phyloP scores from a whole-genome alignment of 2,113 vertebrate genomes.

The Siniperca knerii region DNA sequence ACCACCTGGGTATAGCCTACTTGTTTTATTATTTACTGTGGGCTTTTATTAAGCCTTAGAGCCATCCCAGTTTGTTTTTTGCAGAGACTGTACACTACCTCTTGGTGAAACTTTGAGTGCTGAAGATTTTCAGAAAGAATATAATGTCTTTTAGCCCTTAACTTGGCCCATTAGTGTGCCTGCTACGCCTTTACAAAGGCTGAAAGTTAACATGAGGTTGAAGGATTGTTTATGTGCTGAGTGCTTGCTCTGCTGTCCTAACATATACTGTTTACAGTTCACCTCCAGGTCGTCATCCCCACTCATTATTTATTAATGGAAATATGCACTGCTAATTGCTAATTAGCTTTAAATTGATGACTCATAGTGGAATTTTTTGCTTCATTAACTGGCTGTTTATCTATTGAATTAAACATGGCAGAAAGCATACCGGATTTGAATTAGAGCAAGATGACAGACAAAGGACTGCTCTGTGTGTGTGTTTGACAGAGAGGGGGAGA shows the following conservation, averaged over 20 bases:
- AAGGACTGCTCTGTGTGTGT: conserved; percentile 14
- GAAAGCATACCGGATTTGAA: conserved; percentile 34
- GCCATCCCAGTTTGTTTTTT: conserved; percentile 5
- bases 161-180: background rate
- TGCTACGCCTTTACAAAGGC: background rate
- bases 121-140: background rate
- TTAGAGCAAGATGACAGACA: conserved; percentile 45
- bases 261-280: conserved; percentile 58
- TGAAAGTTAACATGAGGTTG: background rate
- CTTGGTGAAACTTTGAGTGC: background rate
- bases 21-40: conserved; percentile 23
- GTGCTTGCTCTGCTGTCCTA: conserved; percentile 11
- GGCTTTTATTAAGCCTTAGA: conserved; percentile 10
- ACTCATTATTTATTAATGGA: conserved; percentile 65
- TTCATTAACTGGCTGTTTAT: conserved; percentile 73
- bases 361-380: conserved; percentile 56
- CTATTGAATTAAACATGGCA: conserved; percentile 72
- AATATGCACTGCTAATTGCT: conserved; percentile 68
- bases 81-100: background rate
- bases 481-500: background rate
- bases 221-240: conserved; percentile 22
- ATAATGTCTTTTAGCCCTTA: background rate
- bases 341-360: conserved; percentile 76
- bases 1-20: background rate
- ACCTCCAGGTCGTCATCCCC: conserved; percentile 49